phyloP scores from a whole-genome alignment of 2,797 vertebrate genomes.

The Hoplostethus atlanticus region DNA sequence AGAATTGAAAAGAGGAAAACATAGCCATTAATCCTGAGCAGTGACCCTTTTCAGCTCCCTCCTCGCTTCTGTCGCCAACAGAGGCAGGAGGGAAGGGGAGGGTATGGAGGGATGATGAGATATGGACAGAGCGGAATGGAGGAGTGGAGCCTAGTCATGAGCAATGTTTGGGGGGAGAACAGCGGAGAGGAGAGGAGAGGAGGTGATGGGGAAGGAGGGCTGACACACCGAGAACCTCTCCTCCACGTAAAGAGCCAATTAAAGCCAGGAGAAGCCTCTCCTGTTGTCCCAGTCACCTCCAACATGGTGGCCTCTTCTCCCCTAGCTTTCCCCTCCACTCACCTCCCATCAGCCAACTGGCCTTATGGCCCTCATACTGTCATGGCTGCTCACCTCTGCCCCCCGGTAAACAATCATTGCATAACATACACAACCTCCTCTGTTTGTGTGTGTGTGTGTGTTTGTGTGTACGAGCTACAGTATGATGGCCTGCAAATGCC shows the following conservation, averaged over 20 bases:
- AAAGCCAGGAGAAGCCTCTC: slow-evolving; percentile 63
- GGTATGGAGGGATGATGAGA: neutral
- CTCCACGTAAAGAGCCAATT: slow-evolving; percentile 77
- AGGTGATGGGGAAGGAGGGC: slow-evolving; percentile 39
- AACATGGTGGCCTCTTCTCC: slow-evolving; percentile 50
- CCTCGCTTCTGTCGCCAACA: slow-evolving; percentile 1
- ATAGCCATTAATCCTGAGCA: slow-evolving; percentile 76
- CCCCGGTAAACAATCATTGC: slow-evolving; percentile 62
- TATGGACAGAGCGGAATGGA: slow-evolving; percentile 3
- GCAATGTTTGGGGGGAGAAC: neutral
- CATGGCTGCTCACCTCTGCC: slow-evolving; percentile 47
- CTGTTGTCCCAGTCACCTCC: slow-evolving; percentile 52
- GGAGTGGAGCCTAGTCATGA: slow-evolving; percentile 1
- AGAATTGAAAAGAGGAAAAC: slow-evolving; percentile 42
- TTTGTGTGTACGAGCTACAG: slow-evolving; percentile 15
- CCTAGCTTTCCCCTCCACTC: slow-evolving; percentile 39
- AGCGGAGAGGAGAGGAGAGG: slow-evolving; percentile 10
- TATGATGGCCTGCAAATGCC: slow-evolving; percentile 34
- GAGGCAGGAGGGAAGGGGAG: neutral
- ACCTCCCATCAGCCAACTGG: slow-evolving; percentile 50
- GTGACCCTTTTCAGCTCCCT: slow-evolving; percentile 69
- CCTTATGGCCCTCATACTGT: slow-evolving; percentile 39
- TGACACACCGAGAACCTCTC: slow-evolving; percentile 69
- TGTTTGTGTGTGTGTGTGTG: neutral
- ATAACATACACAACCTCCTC: slow-evolving; percentile 40